A percentile compares a stretch with the other conserved stretches of the same genome.
Evolutionary conservation across 2,113 vertebrate genomes (phyloP).

Genomic region (Vimba vimba): DNA sequence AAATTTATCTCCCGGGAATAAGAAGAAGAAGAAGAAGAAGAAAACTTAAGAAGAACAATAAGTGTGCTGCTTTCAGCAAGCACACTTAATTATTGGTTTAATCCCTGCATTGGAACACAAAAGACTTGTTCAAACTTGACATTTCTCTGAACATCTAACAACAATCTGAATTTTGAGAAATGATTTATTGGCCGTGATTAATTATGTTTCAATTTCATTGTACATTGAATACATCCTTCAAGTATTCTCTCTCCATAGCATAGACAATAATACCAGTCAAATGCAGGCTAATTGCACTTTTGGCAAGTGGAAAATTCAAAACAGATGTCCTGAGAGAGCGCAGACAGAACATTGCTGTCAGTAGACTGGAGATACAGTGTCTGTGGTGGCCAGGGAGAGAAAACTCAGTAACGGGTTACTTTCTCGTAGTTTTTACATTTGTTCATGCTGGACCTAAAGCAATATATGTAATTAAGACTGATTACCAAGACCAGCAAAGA

Average conservation of each 20-base stretch:
- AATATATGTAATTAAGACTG: constrained; percentile 10
- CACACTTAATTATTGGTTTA: constrained; percentile 4
- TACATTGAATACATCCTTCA: background rate
- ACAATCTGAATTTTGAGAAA: background rate
- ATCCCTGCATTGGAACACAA: constrained; percentile 11
- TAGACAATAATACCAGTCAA: constrained; percentile 32
- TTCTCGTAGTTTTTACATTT: background rate
- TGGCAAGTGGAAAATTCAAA: constrained; percentile 40
- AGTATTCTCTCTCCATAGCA: constrained; percentile 11
- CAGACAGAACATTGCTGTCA: constrained; percentile 45
- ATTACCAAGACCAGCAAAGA: constrained; percentile 26
- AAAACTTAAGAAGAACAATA: too few species aligned
- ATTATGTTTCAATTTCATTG: background rate
- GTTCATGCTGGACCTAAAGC: constrained; percentile 39
- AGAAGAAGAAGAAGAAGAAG: too few species aligned
- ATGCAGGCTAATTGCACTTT: constrained; percentile 47
- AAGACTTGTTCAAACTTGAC: background rate
- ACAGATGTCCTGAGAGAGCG: constrained; percentile 49
- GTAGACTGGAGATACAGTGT: constrained; percentile 18
- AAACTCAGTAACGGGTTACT: background rate
- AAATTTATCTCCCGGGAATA: too few species aligned
- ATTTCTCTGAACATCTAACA: background rate
- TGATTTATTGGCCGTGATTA: background rate
- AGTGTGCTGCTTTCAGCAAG: too few species aligned
- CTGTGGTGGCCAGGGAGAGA: constrained; percentile 2